Conservation (phyloP, 2,113 vertebrate species). For the Ploceus nigricollis region DNA sequence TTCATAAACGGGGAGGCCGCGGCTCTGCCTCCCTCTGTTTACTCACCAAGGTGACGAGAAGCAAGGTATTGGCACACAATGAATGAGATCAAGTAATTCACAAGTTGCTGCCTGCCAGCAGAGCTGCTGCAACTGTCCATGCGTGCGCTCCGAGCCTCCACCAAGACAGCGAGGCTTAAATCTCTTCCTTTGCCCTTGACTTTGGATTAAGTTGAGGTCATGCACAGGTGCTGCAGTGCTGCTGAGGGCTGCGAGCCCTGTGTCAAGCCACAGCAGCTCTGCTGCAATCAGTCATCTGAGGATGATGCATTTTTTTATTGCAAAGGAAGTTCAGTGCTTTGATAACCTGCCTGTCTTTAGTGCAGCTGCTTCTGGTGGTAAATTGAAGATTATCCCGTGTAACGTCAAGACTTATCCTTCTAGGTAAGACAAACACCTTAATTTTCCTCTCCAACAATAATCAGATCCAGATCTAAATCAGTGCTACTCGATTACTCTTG, state of each 20-base stretch:
- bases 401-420: neutral
- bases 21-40: conserved; percentile 43
- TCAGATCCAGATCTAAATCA: neutral
- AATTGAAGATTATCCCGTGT: neutral
- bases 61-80: neutral
- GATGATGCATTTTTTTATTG: neutral
- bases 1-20: neutral
- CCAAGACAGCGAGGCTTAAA: neutral
- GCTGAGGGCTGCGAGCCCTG: neutral
- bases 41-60: conserved; percentile 50
- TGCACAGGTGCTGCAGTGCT: neutral
- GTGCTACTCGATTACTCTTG: neutral
- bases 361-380: neutral
- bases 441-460: neutral
- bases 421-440: neutral
- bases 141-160: neutral
- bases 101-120: conserved; percentile 47
- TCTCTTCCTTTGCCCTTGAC: neutral
- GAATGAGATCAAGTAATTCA: conserved; percentile 38
- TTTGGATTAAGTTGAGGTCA: neutral
- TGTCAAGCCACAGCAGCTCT: neutral
- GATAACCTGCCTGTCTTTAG: neutral
- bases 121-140: neutral
- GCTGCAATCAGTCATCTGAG: neutral
- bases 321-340: neutral